These are phyloP conservation scores for Medauroidea extradentata DNA, from an alignment of 1,140 invertebrate genomes.

Conservation along the genomic window DNA sequence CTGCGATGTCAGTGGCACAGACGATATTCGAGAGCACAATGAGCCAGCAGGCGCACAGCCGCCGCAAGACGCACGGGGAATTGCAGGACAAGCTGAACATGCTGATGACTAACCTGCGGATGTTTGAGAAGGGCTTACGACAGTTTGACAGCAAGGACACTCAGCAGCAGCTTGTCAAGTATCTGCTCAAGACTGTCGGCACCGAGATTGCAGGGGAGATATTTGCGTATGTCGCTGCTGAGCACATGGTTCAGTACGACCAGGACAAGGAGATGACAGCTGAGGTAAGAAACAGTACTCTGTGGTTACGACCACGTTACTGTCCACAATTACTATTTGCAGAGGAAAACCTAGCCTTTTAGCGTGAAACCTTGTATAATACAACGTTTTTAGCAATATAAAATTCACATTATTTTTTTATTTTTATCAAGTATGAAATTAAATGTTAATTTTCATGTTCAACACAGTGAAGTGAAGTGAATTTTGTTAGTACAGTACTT, in stretches of 20 bases:
- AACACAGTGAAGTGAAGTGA: too few relatives aligned
- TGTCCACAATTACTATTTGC: too few relatives aligned
- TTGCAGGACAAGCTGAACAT: constrained; percentile 78
- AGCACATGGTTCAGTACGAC: constrained; percentile 55
- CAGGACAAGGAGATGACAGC: constrained; percentile 38
- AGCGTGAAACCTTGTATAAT: too few relatives aligned
- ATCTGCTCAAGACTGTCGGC: constrained; percentile 77
- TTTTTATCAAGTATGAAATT: too few relatives aligned
- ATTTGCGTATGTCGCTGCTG: constrained; percentile 45
- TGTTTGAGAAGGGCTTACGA: constrained; percentile 86
- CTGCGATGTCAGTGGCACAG: constrained; percentile 57
- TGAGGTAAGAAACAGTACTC: constrained; percentile 49
- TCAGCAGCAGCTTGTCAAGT: constrained; percentile 68
- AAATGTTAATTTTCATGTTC: too few relatives aligned
- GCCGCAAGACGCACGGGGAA: constrained; percentile 71
- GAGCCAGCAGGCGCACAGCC: constrained; percentile 57
- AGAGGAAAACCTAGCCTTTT: too few relatives aligned
- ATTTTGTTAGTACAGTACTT: too few relatives aligned
- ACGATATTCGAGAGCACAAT: constrained; percentile 64
- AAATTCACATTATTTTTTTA: too few relatives aligned
- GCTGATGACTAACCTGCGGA: constrained; percentile 66
- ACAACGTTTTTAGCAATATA: too few relatives aligned
- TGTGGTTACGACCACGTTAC: neutral
- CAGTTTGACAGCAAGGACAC: constrained; percentile 51
- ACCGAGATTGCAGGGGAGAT: constrained; percentile 79